Evolutionary conservation across 2,797 vertebrate species (phyloP).

Genomic region (Sebastes steindachneri): DNA sequence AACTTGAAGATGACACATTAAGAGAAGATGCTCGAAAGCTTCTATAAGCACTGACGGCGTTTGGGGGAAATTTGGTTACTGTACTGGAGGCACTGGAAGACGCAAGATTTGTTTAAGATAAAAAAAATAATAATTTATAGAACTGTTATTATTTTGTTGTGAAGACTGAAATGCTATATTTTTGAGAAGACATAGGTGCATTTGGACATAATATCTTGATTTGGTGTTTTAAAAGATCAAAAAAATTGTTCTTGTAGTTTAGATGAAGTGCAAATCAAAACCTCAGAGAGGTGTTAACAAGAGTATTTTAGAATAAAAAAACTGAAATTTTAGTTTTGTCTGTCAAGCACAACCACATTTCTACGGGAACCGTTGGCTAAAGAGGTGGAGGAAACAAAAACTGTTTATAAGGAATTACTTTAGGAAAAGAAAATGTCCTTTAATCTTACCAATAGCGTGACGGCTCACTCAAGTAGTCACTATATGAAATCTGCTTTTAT

Average conservation of each 20-base stretch:
- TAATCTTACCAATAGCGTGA: slow-evolving; percentile 71
- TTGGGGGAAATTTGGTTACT: slow-evolving; percentile 40
- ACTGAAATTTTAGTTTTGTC: slow-evolving; percentile 86
- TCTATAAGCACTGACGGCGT: slow-evolving; percentile 41
- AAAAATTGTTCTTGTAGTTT: slow-evolving; percentile 83
- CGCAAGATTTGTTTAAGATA: slow-evolving; percentile 66
- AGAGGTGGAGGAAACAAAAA: slow-evolving; percentile 67
- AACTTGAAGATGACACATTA: slow-evolving; percentile 77
- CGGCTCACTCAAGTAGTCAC: slow-evolving; percentile 68
- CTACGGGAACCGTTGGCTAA: slow-evolving; percentile 73
- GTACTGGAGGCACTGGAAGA: slow-evolving; percentile 57
- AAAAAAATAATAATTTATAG: slow-evolving; percentile 82
- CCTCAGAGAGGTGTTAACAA: slow-evolving; percentile 82
- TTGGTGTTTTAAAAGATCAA: slow-evolving; percentile 84
- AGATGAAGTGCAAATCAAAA: slow-evolving; percentile 80
- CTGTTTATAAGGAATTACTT: slow-evolving; percentile 78
- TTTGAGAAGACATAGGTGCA: slow-evolving; percentile 89
- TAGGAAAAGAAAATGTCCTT: slow-evolving; percentile 70
- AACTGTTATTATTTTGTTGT: slow-evolving; percentile 88
- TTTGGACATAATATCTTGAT: slow-evolving; percentile 86
- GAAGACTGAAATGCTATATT: slow-evolving; percentile 95
- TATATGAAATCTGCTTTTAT: slow-evolving; percentile 72
- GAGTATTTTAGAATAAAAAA: slow-evolving; percentile 87
- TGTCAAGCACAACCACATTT: slow-evolving; percentile 93
- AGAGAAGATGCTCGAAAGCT: slow-evolving; percentile 67